Base-by-base conservation (phyloP, 1,140 invertebrate species). In the Leptestheria dahalacensis region DNA sequence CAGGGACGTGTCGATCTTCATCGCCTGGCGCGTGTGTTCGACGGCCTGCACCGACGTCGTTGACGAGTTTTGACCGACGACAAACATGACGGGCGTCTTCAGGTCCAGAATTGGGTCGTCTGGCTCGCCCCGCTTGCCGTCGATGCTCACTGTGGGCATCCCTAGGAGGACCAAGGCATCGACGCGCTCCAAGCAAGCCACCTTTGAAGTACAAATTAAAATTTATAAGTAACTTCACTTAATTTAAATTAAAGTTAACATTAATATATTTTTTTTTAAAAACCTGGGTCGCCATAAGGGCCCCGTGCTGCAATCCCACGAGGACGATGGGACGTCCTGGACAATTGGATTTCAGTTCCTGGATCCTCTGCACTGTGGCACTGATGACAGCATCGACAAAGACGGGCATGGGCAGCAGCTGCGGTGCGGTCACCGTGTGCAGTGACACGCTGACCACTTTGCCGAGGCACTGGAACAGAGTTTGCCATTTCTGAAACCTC, bases 91-190 rank as follows among this genome's bases (percentile, higher is more conserved):
- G 0, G 88, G 86, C 49, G 79, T 81, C 64, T 79, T 78, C 46
- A 83, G 75, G 62, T 88, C 86, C 64, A 89, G 71, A 20, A 91
- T 66, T 2, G 77, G 78, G 70, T 91, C 88, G 64, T 90, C 86
- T 0, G 86, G 78, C 56, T 83, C 78, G n/a, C 87, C 87, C 58
- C 87, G 70, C 56, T 67, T 67, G n/a, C 77, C 77, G 61, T 70
- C 70, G 0, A 83, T 77, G 1, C 85, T 86, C 58, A 78, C 77
- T 58, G 86, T 76, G 1, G 87, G 86, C 70, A 90, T 90, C 0
- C 88, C 88, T 41, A 91, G 73, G 69, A 85, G 88, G 10, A 91
- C 75, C 21, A 88, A 79, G 54, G 83, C 85, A 9, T 78, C 77
- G n/a, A 90, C 81, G 48, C 61, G 61, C 60, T 77, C 75, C 24